Evolutionary conservation across 2,888 invertebrate species (phyloP), one percentile per base, ranked within the genome.

Genomic region (Phyllotreta striolata): DNA sequence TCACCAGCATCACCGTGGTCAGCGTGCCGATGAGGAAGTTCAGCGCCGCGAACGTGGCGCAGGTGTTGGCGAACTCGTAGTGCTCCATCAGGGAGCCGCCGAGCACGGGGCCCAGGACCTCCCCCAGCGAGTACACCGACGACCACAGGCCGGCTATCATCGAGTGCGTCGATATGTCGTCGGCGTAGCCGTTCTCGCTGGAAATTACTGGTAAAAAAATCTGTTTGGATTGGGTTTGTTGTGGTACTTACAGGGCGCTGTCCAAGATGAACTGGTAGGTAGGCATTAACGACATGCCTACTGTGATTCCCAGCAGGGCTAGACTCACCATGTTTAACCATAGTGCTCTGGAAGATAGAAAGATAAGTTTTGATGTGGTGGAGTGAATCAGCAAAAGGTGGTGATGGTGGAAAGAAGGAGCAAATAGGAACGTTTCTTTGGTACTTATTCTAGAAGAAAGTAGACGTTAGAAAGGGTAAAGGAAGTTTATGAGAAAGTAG

Each of bases 61-160:
- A 85, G 51, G 88, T 86, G n/a, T 87, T 79, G 0, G 89, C 87
- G 76, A 91, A 91, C 1, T 88, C 88, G 77, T 86, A 89, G 62
- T 85, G 81, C 70, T 90, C 83, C 3, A 89, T 82, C 0, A 90
- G 77, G 0, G 86, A 82, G 1, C 90, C 89, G 5, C 90, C 90
- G 12, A 89, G 74, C 14, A 88, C 85, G 0, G 91, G 90, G 0
- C 87, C 87, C 24, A 89, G 83, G 62, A 89, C 89, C 77, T 90
- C 90, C 71, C 91, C 91, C 63, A 91, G 80, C 0, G 91, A 90
- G 79, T 90, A 91, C 75, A 89, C 87, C 68, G 89, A 88, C 0
- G 89, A 88, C 90, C 91, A 91, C 8, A 90, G 83, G 6, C 91
- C 91, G 0, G 91, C 90, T 40, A 91, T 89, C 0, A 90, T 83